Evolutionary conservation across 2,888 invertebrate genomes (phyloP).

Genomic region (Azorinus chamasolen): DNA sequence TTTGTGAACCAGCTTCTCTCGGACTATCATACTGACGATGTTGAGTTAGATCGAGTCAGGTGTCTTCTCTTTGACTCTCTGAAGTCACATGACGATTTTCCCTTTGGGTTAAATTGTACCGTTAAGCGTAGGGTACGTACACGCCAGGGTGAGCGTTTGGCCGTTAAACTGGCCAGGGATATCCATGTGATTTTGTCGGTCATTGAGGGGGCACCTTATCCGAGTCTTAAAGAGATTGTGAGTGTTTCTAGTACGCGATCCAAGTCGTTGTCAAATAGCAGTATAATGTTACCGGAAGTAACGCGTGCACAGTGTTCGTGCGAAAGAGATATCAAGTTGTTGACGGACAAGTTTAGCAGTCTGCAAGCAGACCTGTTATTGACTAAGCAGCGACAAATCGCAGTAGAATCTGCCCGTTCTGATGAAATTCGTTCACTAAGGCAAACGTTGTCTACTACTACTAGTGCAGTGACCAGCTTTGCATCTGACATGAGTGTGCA

Average conservation of each 20-base stretch:
- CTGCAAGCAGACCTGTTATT: slow-evolving; percentile 5
- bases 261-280: not conserved
- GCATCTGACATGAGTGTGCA: not conserved
- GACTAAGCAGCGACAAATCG: slow-evolving; percentile 1
- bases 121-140: slow-evolving; percentile 1
- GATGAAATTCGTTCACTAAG: not conserved
- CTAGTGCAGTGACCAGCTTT: not conserved
- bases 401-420: not conserved
- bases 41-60: slow-evolving; percentile 3
- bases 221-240: not conserved
- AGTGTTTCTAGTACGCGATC: not conserved
- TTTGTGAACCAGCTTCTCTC: not conserved
- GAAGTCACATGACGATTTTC: slow-evolving; percentile 6
- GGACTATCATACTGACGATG: not conserved
- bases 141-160: not conserved
- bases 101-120: not conserved
- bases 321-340: not conserved
- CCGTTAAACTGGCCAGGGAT: slow-evolving; percentile 3
- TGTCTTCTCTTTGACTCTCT: not conserved
- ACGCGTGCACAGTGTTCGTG: not conserved
- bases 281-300: not conserved
- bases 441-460: not conserved
- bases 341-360: not conserved
- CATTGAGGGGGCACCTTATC: slow-evolving; percentile 1
- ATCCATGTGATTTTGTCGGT: not conserved